These are phyloP conservation scores for Drosophila histrio DNA, from an alignment of 2,888 invertebrate species.

Conservation along the genomic window DNA sequence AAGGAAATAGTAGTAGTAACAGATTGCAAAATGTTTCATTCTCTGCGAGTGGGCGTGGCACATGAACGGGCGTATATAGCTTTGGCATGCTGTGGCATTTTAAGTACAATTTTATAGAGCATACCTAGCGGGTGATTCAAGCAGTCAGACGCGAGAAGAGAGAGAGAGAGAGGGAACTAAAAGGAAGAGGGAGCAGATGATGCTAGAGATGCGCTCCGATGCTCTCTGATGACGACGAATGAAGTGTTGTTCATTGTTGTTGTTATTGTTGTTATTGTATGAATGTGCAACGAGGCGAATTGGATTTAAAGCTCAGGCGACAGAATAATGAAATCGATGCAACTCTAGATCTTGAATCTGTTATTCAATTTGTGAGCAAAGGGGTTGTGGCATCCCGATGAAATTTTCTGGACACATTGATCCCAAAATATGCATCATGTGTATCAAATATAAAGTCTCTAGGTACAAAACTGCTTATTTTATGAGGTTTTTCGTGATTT, in stretches of 20 bases:
- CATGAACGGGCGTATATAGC: constrained; percentile 40
- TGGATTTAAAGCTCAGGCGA: constrained; percentile 39
- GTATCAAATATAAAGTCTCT: no score
- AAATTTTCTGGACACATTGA: no score
- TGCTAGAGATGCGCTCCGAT: constrained; percentile 25
- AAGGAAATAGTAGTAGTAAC: constrained; percentile 23
- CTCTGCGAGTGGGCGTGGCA: constrained; percentile 46
- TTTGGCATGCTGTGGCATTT: constrained; percentile 66
- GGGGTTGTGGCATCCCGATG: no score
- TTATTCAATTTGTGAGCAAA: no score
- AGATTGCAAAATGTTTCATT: constrained; percentile 59
- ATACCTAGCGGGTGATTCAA: constrained; percentile 60
- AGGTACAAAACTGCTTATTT: no score
- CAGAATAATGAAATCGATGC: constrained; percentile 11
- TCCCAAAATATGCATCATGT: no score
- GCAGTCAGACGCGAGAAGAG: constrained; percentile 6
- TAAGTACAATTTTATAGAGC: constrained; percentile 78
- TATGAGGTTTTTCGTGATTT: no score
- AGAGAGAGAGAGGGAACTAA: neutral
- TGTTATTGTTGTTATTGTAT: constrained; percentile 36
- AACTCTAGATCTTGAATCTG: no score
- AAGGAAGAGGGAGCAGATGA: neutral
- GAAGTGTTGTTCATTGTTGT: constrained; percentile 53
- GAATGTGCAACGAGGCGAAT: constrained; percentile 55
- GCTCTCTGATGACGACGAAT: constrained; percentile 58